These are phyloP conservation scores for Lasioglossum baleicum DNA, from an alignment of 1,140 invertebrate genomes.

Conservation along the genomic window DNA sequence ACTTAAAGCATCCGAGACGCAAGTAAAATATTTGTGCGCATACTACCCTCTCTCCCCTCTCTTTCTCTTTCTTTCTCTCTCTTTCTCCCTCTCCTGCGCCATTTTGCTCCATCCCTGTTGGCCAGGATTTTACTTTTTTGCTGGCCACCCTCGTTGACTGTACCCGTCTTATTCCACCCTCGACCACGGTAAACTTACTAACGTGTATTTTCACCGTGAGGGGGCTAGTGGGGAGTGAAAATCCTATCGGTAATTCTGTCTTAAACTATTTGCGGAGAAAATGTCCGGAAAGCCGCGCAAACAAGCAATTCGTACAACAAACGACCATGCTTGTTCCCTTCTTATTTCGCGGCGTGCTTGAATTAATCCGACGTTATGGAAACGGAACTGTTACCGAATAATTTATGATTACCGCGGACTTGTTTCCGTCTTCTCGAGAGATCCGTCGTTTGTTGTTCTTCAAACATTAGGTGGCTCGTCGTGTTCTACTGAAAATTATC, in stretches of 20 bases:
- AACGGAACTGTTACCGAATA: neutral
- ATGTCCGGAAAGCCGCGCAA: slow-evolving; percentile 23
- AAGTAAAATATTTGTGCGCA: slow-evolving; percentile 71
- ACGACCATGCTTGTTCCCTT: neutral
- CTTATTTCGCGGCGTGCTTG: neutral
- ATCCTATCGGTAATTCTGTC: slow-evolving; percentile 67
- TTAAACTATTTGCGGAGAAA: slow-evolving; percentile 61
- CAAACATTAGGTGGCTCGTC: no score
- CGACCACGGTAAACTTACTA: slow-evolving; percentile 62
- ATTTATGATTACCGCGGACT: no score
- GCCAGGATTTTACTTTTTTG: slow-evolving; percentile 10
- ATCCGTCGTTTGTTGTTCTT: no score
- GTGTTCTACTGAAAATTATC: no score
- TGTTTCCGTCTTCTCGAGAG: no score
- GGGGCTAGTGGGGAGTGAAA: slow-evolving; percentile 56
- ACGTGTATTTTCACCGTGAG: slow-evolving; percentile 67
- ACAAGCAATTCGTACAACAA: slow-evolving; percentile 45
- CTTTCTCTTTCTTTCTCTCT: no score
- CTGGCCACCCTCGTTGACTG: neutral
- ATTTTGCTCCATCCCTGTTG: no score
- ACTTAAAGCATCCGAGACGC: slow-evolving; percentile 58
- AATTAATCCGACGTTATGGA: slow-evolving; percentile 9
- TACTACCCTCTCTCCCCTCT: slow-evolving; percentile 7
- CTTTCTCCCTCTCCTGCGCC: neutral
- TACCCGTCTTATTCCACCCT: slow-evolving; percentile 38